Evolutionary conservation across 2,888 invertebrate genomes (phyloP), one percentile per base, ranked within the genome.

Genomic region (Pollenia amentaria): DNA sequence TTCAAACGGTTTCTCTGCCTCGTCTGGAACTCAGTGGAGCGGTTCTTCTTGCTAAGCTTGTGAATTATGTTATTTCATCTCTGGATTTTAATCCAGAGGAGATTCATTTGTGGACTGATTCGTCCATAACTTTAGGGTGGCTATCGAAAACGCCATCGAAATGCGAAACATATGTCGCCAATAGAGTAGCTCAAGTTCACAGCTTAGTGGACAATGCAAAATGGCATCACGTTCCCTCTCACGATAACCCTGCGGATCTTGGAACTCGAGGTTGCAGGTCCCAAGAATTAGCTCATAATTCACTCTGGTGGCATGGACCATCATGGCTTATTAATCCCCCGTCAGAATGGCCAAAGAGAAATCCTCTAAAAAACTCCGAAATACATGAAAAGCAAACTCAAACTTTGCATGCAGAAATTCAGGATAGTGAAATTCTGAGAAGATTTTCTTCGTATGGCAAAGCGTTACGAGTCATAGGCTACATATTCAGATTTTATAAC

Each of bases 221-320:
- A 42, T 76, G 76, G 64, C 40, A 44, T 8, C 64, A 64, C 42
- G 53, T 76, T 2, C 14, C 62, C 1, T 40, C 64, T 2, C 16
- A 38, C 14, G 76, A 76, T 9, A 76, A 76, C 10, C 51, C 76
- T 10, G 76, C 76, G 10, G 65, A 65, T 40, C 11, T 76, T 3
- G 76, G 76, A 53, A 51, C 76, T 2, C 55, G 76, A 11, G 76
- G 76, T 1, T 65, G 65, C 14, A 76, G 12, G 12, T 44, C 65
- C 3, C 65, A 76, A n/a, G 65, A 76, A n/a, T 18, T 76, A 1
- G 14, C 29, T 10, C 2, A 53, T 12, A 76, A 76, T 40, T 42
- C 76, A 1, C 40, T 76, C 14, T 76, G 76, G 76, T 76, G 76
- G 76, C 18, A 76, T 40, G 76, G 76, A 29, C 75, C 65, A 6